Base-by-base conservation (phyloP, 92 coral and sea anemone species). In the Virgularia gustaviana region DNA sequence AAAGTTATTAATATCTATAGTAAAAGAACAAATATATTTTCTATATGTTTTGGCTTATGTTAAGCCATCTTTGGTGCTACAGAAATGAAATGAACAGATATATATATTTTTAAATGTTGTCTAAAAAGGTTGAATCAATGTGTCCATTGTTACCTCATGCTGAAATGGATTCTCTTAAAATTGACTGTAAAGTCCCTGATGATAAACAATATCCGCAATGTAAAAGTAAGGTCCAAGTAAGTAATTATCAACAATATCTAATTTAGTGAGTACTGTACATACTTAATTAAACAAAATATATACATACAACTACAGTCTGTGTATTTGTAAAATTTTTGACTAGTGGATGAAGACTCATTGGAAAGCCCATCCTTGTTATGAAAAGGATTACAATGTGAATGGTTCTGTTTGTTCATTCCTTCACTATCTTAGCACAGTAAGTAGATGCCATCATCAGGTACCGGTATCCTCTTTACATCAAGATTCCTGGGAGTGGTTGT, bases 281-380 rank as follows among this genome's bases (percentile, higher is more conserved):
- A 39, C n/a, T 15, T 10, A 3, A 2, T 4, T 2, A 13, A 10
- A 32, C 16, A 8, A 37, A 2, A 3, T 0, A n/a, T n/a, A n/a
- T n/a, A n/a, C n/a, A n/a, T n/a, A n/a, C n/a, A n/a, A n/a, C n/a
- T 23, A 70, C 2, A 35, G 29, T 51, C 24, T 33, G 44, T 28
- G 71, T 59, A 19, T 30, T n/a, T n/a, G n/a, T n/a, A n/a, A n/a
- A n/a, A n/a, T n/a, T n/a, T n/a, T n/a, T n/a, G n/a, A n/a, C n/a
- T 55, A 92, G 98, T 94, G 99, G 99, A 94, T 94, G 99, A 79
- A 86, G 27, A 79, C 86, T 60, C 89, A 85, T 62, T 94, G 99
- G 99, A 74, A 70, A 37, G 59, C 89, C 36, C 86, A 94, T 68
- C 62, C 70, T n/a, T 94, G 98, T 56, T 92, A 92, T 78, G 79